phyloP scores from a whole-genome alignment of 2,797 vertebrate genomes.

The Morus bassanus region DNA sequence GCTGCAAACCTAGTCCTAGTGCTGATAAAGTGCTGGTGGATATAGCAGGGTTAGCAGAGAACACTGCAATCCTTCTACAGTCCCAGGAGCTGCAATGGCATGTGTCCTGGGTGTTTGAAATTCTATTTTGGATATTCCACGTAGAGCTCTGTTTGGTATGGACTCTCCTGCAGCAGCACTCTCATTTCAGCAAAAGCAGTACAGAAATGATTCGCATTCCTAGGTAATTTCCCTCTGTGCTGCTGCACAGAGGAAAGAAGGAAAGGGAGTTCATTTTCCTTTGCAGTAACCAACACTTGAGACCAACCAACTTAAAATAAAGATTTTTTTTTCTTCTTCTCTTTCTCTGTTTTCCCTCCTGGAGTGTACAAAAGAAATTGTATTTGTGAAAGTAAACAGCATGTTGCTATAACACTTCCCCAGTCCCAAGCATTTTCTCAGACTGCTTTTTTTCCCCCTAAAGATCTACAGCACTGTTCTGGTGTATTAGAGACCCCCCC shows the following conservation, averaged over 20 bases:
- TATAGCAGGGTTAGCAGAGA: not conserved
- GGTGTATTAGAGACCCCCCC: not conserved
- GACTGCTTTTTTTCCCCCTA: not conserved
- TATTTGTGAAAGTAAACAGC: conserved; percentile 66
- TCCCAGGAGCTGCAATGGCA: not conserved
- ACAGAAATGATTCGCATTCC: not conserved
- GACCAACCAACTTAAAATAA: conserved; percentile 59
- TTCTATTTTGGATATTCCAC: not conserved
- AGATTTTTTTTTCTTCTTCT: not conserved
- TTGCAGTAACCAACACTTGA: conserved; percentile 41
- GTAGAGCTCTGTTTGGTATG: not conserved
- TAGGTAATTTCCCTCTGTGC: conserved; percentile 14
- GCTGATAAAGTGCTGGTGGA: not conserved
- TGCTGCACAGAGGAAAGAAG: not conserved
- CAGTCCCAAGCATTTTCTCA: conserved; percentile 15
- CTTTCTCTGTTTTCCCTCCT: conserved; percentile 16
- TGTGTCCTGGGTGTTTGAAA: not conserved
- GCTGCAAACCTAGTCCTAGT: not conserved
- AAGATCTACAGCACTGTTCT: not conserved
- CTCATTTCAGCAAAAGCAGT: conserved; percentile 17
- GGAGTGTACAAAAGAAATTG: conserved; percentile 41
- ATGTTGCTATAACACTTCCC: conserved; percentile 13
- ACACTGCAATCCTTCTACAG: not conserved
- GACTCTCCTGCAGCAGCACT: not conserved
- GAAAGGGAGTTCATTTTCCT: conserved; percentile 35